These are phyloP conservation scores for Brachyrhaphis roseni DNA, from an alignment of 2,797 vertebrate species.

Conservation along the genomic window DNA sequence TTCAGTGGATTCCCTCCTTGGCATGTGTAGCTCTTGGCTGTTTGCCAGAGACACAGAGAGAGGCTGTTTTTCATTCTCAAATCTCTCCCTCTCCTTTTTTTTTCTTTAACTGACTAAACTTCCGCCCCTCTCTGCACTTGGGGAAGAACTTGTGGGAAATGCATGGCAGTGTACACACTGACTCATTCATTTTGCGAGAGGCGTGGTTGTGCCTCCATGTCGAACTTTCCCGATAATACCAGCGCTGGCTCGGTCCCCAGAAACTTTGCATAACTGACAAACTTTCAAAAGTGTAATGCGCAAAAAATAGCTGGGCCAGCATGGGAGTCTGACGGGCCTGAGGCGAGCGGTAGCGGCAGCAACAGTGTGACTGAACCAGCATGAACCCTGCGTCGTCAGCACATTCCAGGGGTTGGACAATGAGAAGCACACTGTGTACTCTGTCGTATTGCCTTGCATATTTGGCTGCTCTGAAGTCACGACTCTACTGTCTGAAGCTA, in stretches of 20 bases:
- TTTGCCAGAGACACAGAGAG: constrained; percentile 55
- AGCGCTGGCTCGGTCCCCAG: constrained; percentile 18
- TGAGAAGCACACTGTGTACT: constrained; percentile 80
- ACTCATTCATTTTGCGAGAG: constrained; percentile 40
- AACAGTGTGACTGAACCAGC: constrained; percentile 72
- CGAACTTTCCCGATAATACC: constrained; percentile 16
- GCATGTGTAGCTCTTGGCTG: constrained; percentile 60
- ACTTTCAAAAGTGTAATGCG: constrained; percentile 49
- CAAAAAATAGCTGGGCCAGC: constrained; percentile 64
- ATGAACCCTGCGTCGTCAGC: constrained; percentile 78
- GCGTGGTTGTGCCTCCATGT: constrained; percentile 35
- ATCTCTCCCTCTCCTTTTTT: background rate
- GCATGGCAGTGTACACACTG: constrained; percentile 19
- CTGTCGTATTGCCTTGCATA: constrained; percentile 66
- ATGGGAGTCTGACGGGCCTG: constrained; percentile 47
- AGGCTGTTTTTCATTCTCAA: constrained; percentile 57
- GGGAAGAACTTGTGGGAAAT: constrained; percentile 44
- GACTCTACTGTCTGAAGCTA: constrained; percentile 42
- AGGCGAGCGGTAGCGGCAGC: constrained; percentile 48
- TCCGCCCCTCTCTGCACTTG: constrained; percentile 25
- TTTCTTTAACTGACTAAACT: constrained; percentile 29
- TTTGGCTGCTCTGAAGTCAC: constrained; percentile 55
- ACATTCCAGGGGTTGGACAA: constrained; percentile 79
- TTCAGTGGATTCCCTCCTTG: constrained; percentile 68
- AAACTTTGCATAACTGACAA: constrained; percentile 67